Base-by-base conservation (phyloP, 2,113 vertebrate species). In the Colius striatus region DNA sequence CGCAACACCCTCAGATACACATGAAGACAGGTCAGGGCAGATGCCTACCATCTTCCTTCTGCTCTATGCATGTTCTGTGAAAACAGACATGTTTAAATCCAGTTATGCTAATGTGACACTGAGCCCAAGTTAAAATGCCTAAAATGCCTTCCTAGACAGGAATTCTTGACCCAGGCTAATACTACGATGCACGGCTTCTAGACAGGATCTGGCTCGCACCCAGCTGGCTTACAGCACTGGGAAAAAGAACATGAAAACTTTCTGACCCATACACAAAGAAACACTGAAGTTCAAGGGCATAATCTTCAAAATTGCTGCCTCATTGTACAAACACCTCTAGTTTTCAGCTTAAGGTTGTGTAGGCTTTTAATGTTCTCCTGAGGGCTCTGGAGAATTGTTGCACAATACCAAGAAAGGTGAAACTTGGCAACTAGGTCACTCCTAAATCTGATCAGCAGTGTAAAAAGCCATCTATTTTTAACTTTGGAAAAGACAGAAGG, bases 281-380 rank as follows among this genome's bases (percentile, higher is more conserved):
- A 79, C 51, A 74, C 47, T 90, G 76, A 71, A 6, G 3, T 90
- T 94, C 80, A 87, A 93, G 91, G 45, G 45, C 65, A 84, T 92
- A 86, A 90, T 89, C 83, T 94, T 92, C 80, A 90, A 89, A 96
- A 96, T 60, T 72, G 65, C 86, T 93, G 92, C 57, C 89, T 95
- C 89, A 81, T 27, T 74, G 76, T 91, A 87, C 63, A 90, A 88
- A 75, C 73, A 81, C 60, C 57, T 90, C 61, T 92, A 51, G 79
- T 86, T 94, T 95, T 94, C 86, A 94, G 73, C 62, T 93, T 87
- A 92, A 90, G 41, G 54, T 85, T 92, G 51, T 70, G 47, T 79
- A 83, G 68, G 29, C 27, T 94, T 61, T 87, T 92, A 88, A 86
- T 48, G 29, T 67, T 89, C 94, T 89, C 48, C 92, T 95, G 32